Base-by-base conservation (phyloP, 37 sponge, comb jelly and placozoan genomes). In the Cladorhizidae sp. region DNA sequence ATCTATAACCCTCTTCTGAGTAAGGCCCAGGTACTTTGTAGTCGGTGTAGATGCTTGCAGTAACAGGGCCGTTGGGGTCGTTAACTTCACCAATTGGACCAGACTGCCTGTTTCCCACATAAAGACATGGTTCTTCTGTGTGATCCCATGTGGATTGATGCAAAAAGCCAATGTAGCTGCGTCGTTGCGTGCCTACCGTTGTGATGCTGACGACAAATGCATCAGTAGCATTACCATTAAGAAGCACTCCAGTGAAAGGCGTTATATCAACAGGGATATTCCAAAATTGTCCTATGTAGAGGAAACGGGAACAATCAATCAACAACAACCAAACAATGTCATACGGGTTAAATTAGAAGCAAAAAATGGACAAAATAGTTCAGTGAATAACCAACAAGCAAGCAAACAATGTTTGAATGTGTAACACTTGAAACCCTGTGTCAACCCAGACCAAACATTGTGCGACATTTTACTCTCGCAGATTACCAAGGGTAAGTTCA, bases 221-320 rank as follows among this genome's bases (percentile, higher is more conserved):
- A 23, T 0, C 67, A 49, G 56, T 38, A 22, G 6, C 26, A 22
- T 1, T 15, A 3, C 80, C 80, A 55, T 28, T 32, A 43, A 22
- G 35, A 5, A 56, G 1, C 21, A 38, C 43, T 0, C 61, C 67
- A 22, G 63, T 78, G 72, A 61, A 92, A 40, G 52, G 64, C 5
- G 35, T 36, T 0, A 87, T 84, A 37, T 18, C 41, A 17, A 93
- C 76, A n/a, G 82, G 86, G 15, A 88, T 41, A 64, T 93, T 93
- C 89, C 89, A 93, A 82, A 93, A 93, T 67, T 93, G 93, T 73
- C 89, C 93, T 93, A 74, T 9, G 73, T 8, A 22, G 23, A 57
- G 28, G 61, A 59, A 26, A 59, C 5, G 12, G 61, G 28, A 18
- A 17, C 8, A 59, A 59, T 17, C 6, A 23, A 59, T 59, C 12